Conservation (phyloP, 2,797 vertebrate species). For the Mormyrus hasselquistii region DNA sequence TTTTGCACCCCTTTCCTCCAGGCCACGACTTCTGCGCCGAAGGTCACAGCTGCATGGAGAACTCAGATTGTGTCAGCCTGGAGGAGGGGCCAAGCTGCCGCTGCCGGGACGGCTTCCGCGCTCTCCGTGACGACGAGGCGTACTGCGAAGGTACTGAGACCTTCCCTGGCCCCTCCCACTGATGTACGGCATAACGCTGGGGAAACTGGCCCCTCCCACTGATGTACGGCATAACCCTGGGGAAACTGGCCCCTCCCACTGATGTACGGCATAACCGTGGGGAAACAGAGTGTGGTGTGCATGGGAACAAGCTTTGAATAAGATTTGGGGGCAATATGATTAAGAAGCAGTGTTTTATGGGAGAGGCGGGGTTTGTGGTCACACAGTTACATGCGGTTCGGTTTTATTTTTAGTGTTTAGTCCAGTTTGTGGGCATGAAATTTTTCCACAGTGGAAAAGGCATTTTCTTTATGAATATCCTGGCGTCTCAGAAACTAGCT, state of each 20-base stretch:
- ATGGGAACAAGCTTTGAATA: background rate
- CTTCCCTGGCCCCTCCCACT: background rate
- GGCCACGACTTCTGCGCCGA: slow-evolving; percentile 79
- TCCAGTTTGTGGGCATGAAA: background rate
- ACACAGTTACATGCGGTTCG: background rate
- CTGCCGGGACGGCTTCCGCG: slow-evolving; percentile 71
- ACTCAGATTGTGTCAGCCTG: slow-evolving; percentile 73
- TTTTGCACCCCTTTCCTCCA: slow-evolving; percentile 28
- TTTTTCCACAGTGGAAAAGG: background rate
- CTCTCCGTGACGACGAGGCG: slow-evolving; percentile 74
- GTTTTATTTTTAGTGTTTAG: background rate
- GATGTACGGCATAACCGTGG: too few relatives aligned
- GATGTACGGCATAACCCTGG: too few relatives aligned
- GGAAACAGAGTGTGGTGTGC: background rate
- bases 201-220: too few relatives aligned
- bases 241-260: background rate
- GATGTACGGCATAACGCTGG: slow-evolving; percentile 36
- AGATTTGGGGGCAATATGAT: background rate
- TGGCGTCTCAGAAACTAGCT: background rate
- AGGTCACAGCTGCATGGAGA: slow-evolving; percentile 68
- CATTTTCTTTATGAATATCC: background rate
- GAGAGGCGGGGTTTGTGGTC: background rate
- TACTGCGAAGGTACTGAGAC: slow-evolving; percentile 73
- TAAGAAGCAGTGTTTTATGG: background rate
- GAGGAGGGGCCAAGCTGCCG: slow-evolving; percentile 71